Percentiles rank a stretch among this genome's conserved stretches.
These are phyloP conservation scores for Podarcis siculus DNA, from an alignment of 2,797 vertebrate genomes.

Conservation along the genomic window DNA sequence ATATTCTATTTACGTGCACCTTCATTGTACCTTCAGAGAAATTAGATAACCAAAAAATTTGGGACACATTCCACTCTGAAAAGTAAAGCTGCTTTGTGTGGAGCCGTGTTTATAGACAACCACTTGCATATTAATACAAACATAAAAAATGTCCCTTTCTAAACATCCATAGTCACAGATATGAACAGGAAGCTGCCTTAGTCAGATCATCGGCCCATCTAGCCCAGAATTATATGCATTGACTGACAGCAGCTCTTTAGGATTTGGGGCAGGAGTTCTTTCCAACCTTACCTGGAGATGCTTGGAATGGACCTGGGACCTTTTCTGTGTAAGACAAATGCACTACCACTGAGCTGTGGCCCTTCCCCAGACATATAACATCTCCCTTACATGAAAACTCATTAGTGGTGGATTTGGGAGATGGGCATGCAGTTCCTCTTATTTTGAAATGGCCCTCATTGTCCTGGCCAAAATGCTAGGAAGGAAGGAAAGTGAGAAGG, in stretches of 20 bases:
- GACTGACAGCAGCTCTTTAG: too few relatives aligned
- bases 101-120: background rate
- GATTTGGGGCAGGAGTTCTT: too few relatives aligned
- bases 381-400: background rate
- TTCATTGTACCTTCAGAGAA: background rate
- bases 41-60: background rate
- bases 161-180: background rate
- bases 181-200: too few relatives aligned
- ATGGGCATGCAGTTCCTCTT: slow-evolving; percentile 15
- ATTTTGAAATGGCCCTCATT: slow-evolving; percentile 2
- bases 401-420: background rate
- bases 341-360: too few relatives aligned
- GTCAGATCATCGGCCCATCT: too few relatives aligned
- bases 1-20: background rate
- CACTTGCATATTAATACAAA: background rate
- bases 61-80: background rate
- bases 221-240: too few relatives aligned
- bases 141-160: background rate
- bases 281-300: too few relatives aligned
- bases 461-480: background rate
- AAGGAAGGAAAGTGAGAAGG: background rate
- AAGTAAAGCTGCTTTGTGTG: background rate
- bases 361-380: background rate
- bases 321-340: too few relatives aligned
- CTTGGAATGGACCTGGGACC: too few relatives aligned